These are phyloP conservation scores for Napeogenes sylphis DNA, from an alignment of 2,888 invertebrate genomes.

Conservation along the genomic window DNA sequence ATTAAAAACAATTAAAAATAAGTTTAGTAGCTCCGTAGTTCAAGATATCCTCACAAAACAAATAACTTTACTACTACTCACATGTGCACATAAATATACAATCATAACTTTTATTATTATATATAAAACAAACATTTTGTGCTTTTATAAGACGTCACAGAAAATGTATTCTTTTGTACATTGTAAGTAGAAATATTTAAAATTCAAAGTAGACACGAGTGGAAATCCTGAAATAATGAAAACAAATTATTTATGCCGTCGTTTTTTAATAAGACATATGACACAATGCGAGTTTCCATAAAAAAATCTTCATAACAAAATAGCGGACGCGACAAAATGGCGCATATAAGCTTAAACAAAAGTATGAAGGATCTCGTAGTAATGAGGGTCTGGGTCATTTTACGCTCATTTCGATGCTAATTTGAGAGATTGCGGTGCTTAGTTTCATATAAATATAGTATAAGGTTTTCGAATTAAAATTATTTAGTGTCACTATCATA, in stretches of 20 bases:
- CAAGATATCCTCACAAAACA: too few species aligned
- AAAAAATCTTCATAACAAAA: slow-evolving; percentile 52
- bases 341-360: slow-evolving; percentile 55
- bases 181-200: background rate
- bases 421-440: slow-evolving; percentile 67
- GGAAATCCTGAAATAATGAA: slow-evolving; percentile 16
- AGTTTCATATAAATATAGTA: slow-evolving; percentile 65
- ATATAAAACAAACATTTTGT: background rate
- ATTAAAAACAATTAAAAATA: too few species aligned
- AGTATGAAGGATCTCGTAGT: slow-evolving; percentile 61
- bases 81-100: too few species aligned
- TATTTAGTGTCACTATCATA: slow-evolving; percentile 47
- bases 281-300: slow-evolving; percentile 42
- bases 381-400: slow-evolving; percentile 57
- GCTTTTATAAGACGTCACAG: background rate
- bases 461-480: slow-evolving; percentile 71
- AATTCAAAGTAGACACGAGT: background rate
- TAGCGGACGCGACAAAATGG: slow-evolving; percentile 19
- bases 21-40: too few species aligned
- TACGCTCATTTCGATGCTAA: slow-evolving; percentile 67
- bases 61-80: too few species aligned
- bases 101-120: background rate
- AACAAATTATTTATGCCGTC: slow-evolving; percentile 22
- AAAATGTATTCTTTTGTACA: background rate
- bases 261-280: slow-evolving; percentile 40